Evolutionary conservation across 2,797 vertebrate species (phyloP), one percentile per base, ranked within the genome.

Genomic region (Sebastes nivosus): DNA sequence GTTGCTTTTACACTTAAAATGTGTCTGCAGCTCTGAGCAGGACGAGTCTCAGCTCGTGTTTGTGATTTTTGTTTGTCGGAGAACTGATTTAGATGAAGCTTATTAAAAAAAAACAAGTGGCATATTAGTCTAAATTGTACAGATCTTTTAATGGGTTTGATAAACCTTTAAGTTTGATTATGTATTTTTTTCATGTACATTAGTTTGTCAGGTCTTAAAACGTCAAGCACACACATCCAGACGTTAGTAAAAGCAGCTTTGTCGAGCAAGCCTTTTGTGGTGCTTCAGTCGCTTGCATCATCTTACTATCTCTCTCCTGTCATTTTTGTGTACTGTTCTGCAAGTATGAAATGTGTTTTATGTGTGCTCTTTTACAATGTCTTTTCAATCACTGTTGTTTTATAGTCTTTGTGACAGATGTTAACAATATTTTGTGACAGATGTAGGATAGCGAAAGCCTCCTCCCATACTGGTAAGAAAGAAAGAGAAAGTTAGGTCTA

Each of bases 221-320:
- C 27, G 24, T 38, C 4, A 67, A 70, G 29, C 18, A 16, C 75
- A 27, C 32, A 22, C 42, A 82, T 79, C 59, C 36, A 54, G 59
- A 42, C 52, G 11, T 66, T 55, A 30, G 61, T 77, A 38, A 59
- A 66, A 75, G 59, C 32, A 64, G 61, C 50, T 68, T 74, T 71
- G 22, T 52, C 12, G 76, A 57, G n/a, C n/a, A 52, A 71, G 46
- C 42, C 71, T 73, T 87, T 82, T 86, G 50, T 72, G 32, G 57
- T 29, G 64, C 77, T 85, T 85, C 60, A 58, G 74, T 82, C 7
- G 25, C 79, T 82, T 36, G 30, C 61, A 30, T 73, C 75, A 67
- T 85, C 63, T 50, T 74, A 79, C 72, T 87, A 80, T 79, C 12
- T 81, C 25, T 82, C 75, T 85, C 54, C 57, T 86, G 64, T 85